Conservation (phyloP, 2,888 invertebrate genomes). For the Malthinus seriepunctatus region DNA sequence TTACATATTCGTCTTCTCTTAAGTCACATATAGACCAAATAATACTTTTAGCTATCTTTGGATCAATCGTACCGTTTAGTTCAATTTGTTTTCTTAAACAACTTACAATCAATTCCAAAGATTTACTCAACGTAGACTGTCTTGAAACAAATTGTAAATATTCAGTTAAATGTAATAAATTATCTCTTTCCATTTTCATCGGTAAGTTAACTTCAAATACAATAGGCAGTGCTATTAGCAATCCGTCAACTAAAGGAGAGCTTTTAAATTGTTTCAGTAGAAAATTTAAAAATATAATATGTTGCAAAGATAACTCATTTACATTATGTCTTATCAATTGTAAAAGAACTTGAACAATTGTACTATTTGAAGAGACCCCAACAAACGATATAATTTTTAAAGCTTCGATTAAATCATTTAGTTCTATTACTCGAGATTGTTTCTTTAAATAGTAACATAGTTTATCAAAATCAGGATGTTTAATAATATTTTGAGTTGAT, state of each 20-base stretch:
- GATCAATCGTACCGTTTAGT: conserved; percentile 52
- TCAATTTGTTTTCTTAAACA: conserved; percentile 56
- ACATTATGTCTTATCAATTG: conserved; percentile 65
- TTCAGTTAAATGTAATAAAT: conserved; percentile 58
- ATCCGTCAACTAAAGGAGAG: conserved; percentile 64
- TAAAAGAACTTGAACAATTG: conserved; percentile 65
- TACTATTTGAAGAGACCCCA: conserved; percentile 61
- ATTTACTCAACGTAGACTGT: conserved; percentile 57
- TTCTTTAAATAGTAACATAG: conserved; percentile 63
- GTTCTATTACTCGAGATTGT: conserved; percentile 58
- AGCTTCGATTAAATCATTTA: conserved; percentile 61
- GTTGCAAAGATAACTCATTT: conserved; percentile 62
- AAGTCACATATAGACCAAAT: conserved; percentile 62
- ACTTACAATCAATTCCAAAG: conserved; percentile 59
- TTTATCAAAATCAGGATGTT: conserved; percentile 60
- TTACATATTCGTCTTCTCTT: conserved; percentile 53
- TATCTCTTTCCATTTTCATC: conserved; percentile 61
- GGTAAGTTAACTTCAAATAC: conserved; percentile 67
- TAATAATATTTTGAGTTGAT: conserved; percentile 55
- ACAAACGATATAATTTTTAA: conserved; percentile 63
- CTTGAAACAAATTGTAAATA: conserved; percentile 60
- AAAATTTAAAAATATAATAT: conserved; percentile 67
- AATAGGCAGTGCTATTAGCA: conserved; percentile 67
- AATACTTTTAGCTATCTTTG: conserved; percentile 57
- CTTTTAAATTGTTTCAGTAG: conserved; percentile 57